Conservation (phyloP, 2,113 vertebrate genomes). For the Pristiophorus japonicus region DNA sequence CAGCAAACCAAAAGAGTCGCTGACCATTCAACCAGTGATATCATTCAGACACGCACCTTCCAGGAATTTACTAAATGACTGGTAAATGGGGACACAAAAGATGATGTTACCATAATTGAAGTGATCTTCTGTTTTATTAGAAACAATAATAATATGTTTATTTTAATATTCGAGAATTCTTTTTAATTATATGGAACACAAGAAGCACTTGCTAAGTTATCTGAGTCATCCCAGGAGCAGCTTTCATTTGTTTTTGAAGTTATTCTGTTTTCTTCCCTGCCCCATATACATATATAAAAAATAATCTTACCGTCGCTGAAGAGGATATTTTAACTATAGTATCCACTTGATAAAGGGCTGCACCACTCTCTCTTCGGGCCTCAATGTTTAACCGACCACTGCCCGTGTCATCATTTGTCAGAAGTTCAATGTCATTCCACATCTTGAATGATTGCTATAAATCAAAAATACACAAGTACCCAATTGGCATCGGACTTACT, state of each 20-base stretch:
- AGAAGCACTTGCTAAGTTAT: not conserved
- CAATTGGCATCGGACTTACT: not conserved
- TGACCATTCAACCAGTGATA: not conserved
- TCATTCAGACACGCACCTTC: not conserved
- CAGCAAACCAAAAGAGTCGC: not conserved
- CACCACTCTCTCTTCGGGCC: constrained; percentile 63
- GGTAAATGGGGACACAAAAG: not conserved
- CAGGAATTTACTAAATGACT: not conserved
- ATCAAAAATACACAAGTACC: not conserved
- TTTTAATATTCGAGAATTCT: not conserved
- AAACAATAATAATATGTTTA: not conserved
- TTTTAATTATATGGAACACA: not conserved
- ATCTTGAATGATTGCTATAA: constrained; percentile 48
- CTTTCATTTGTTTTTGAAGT: not conserved
- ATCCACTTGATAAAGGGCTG: constrained; percentile 79
- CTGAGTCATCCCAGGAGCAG: not conserved
- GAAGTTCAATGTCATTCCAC: constrained; percentile 82
- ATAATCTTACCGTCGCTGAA: constrained; percentile 63
- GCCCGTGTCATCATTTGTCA: constrained; percentile 76
- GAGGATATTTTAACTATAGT: constrained; percentile 73
- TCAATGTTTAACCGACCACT: constrained; percentile 59
- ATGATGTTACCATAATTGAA: not conserved
- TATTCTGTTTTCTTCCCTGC: not conserved
- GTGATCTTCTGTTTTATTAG: not conserved
- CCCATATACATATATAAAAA: not conserved